These are phyloP conservation scores for Rugalucina vietnamica DNA, from an alignment of 2,888 invertebrate genomes.

Conservation along the genomic window DNA sequence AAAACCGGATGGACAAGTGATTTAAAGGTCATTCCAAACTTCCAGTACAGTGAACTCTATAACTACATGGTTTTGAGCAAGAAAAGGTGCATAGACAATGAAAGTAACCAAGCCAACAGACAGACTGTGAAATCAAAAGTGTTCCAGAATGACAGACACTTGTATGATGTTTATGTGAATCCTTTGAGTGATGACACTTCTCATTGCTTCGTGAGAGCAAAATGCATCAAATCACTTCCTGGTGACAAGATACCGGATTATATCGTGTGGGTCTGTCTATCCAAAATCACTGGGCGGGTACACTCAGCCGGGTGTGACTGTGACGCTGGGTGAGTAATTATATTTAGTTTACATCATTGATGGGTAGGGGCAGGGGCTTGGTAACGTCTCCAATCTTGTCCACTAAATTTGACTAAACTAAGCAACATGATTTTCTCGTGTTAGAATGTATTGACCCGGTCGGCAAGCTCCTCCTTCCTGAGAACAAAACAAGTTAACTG, in stretches of 20 bases:
- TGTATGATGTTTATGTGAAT: constrained; percentile 2
- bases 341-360: background rate
- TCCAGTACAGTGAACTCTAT: constrained; percentile 22
- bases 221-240: constrained; percentile 44
- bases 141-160: constrained; percentile 24
- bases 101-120: too few species aligned
- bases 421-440: too few species aligned
- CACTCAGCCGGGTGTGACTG: constrained; percentile 48
- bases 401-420: background rate
- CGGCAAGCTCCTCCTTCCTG: too few species aligned
- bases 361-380: background rate
- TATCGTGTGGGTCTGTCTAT: constrained; percentile 39
- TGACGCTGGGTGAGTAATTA: constrained; percentile 48
- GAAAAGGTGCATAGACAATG: too few species aligned
- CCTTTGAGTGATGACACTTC: background rate
- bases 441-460: too few species aligned
- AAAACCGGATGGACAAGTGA: constrained; percentile 5
- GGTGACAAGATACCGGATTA: constrained; percentile 32
- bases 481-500: too few species aligned
- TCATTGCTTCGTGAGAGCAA: constrained; percentile 31
- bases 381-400: background rate
- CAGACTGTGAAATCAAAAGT: constrained; percentile 27
- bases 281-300: constrained; percentile 47
- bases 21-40: background rate
- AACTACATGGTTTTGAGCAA: constrained; percentile 34